Base-by-base conservation (phyloP, 2,888 invertebrate species). In the Tiphia femorata region DNA sequence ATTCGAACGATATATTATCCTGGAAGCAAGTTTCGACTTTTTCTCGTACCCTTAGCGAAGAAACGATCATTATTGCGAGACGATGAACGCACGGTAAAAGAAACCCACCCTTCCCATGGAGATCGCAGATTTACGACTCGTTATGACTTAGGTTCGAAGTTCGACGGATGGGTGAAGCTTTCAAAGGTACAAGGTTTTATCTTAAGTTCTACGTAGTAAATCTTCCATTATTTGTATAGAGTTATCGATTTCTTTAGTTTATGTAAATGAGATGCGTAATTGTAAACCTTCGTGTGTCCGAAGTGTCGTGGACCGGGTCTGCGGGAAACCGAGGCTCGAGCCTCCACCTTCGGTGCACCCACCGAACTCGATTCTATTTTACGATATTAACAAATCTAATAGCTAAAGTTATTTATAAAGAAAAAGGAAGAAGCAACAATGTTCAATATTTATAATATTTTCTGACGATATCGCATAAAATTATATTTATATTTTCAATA, bases 401-500 rank as follows among this genome's bases (percentile, higher is more conserved):
- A 50, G 52, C 42, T 64, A 58, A 58, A 41, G 62, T 72, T 73
- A 68, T 66, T 70, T 73, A 63, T 60, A 59, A 68, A 54, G 70
- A 61, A n/a, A n/a, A n/a, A n/a, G n/a, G n/a, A n/a, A n/a, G n/a
- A n/a, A n/a, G n/a, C n/a, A n/a, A n/a, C n/a, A 60, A 67, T 58
- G 61, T 70, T 65, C 52, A 64, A 76, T 71, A 73, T 77, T 75
- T 76, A 73, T 73, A 67, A 77, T 77, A 76, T 75, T 77, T 77
- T 76, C 67, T 67, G 72, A 76, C 56, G 51, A 73, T 77, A 64
- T 75, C 71, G 72, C 66, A 78, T 70, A 75, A 73, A 75, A 67
- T 77, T 78, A 78, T 76, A 77, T 75, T 77, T 75, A 78, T 78
- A 78, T 77, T 77, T 78, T 73, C 62, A 64, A 64, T 20, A 6